Base-by-base conservation (phyloP, 2,888 invertebrate species). In the Lordiphosa fenestrarum region DNA sequence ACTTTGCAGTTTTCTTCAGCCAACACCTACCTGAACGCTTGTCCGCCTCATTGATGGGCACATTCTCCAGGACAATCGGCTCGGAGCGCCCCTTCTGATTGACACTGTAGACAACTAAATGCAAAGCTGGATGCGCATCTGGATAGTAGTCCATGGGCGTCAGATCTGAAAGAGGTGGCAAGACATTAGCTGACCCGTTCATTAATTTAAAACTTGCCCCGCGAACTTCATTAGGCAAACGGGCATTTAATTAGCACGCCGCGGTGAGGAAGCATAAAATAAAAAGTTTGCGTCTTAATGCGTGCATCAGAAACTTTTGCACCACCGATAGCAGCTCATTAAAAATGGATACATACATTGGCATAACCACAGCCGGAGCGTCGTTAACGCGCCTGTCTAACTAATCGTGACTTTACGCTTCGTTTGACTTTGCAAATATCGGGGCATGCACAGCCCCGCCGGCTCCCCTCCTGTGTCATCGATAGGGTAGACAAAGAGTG, bases 31-130 rank as follows among this genome's bases (percentile, higher is more conserved):
- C 95, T 90, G 95, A 94, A 86, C 95, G 92, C 87, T 94, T 95
- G 74, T 95, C 96, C 47, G 96, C 95, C 89, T 96, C 96, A 89
- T 95, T 94, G 85, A 96, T 93, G 76, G 95, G 94, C 80, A 96
- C 95, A 86, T 96, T 95, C 88, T 96, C 96, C 62, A 96, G 91
- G 6, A 95, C 91, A 62, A 94, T 93, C 76, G 94, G 93, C 80
- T 95, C 96, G 62, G 96, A 95, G 67, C 94, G 93, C 51, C 96
- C 96, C 89, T 96, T 96, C 62, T 94, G 93, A 90, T 96, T 96
- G 74, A 92, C 93, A 57, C 96, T 94, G 89, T 95, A 96, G 73
- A 95, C 94, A 68, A 95, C 92, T 71, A 96, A 91, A 86, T 94
- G 93, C 78, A 95, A 91, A 30, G 94, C 93, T 42, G 93, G 92